Evolutionary conservation across 2,113 vertebrate genomes (phyloP).

Genomic region (Thalassarche chlororhynchos): DNA sequence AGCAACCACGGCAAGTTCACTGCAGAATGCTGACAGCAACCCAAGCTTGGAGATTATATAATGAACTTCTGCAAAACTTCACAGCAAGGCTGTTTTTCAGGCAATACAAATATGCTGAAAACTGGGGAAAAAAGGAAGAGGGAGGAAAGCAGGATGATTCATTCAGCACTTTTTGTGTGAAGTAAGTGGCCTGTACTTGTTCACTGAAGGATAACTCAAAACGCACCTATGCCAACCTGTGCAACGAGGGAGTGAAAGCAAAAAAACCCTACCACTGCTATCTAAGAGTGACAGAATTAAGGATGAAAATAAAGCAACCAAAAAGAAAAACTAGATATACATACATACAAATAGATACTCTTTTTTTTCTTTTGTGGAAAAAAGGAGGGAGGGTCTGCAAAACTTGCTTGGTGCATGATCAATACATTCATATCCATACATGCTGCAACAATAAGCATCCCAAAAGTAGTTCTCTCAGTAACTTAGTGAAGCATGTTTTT

Average conservation of each 20-base stretch:
- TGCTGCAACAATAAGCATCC: not conserved
- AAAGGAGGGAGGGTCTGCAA: not conserved
- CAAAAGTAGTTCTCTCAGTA: not conserved
- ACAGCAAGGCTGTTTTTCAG: not conserved
- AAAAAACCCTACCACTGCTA: not conserved
- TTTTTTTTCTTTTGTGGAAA: not conserved
- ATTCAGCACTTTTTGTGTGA: not conserved
- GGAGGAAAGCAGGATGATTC: not conserved
- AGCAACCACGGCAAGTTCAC: not conserved
- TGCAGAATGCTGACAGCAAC: not conserved
- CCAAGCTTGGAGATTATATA: not conserved
- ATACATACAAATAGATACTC: not conserved
- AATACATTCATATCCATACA: not conserved
- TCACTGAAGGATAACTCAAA: not conserved
- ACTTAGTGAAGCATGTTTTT: not conserved
- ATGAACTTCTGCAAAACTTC: constrained; percentile 17
- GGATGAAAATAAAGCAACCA: not conserved
- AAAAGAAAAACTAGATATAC: not conserved
- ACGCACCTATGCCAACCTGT: not conserved
- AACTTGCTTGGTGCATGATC: not conserved
- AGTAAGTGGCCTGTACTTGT: not conserved
- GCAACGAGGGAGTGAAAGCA: not conserved
- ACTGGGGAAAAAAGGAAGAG: not conserved
- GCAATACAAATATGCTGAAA: not conserved
- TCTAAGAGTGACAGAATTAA: not conserved